Percentiles rank a stretch among this genome's conserved stretches.
Evolutionary conservation across 2,113 vertebrate genomes (phyloP).

Genomic region (Carassius auratus): DNA sequence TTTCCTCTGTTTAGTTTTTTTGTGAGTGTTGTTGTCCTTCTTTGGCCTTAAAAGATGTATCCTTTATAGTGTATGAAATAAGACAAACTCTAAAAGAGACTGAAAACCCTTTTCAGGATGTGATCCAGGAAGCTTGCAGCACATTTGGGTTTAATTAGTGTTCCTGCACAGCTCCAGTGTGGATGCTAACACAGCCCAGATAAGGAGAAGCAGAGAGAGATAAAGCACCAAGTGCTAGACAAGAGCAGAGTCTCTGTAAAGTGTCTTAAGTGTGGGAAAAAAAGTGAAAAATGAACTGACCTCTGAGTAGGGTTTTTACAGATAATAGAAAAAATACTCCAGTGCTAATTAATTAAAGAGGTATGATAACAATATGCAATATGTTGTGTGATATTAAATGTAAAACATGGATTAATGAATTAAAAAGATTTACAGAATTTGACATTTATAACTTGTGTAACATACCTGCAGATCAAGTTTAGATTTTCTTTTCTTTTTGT

Average conservation of each 20-base stretch:
- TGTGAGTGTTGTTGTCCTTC: slow-evolving; percentile 20
- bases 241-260: not conserved
- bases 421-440: not conserved
- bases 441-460: not conserved
- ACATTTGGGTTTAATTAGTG: slow-evolving; percentile 66
- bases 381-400: too few relatives aligned
- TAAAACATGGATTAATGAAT: too few relatives aligned
- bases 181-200: slow-evolving; percentile 24
- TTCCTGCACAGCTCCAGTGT: slow-evolving; percentile 31
- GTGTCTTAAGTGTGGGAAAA: not conserved
- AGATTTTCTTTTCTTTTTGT: too few relatives aligned
- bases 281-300: not conserved
- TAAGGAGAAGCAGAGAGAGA: slow-evolving; percentile 5
- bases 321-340: not conserved
- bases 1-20: slow-evolving; percentile 2
- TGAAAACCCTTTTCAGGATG: slow-evolving; percentile 63
- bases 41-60: not conserved
- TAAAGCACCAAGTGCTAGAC: slow-evolving; percentile 4
- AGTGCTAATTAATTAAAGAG: not conserved
- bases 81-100: slow-evolving; percentile 34
- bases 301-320: not conserved
- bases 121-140: slow-evolving; percentile 68
- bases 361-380: too few relatives aligned
- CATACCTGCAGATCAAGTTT: not conserved
- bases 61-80: slow-evolving; percentile 15